phyloP scores from a whole-genome alignment of 2,888 invertebrate genomes.

The Eilema griseolum region DNA sequence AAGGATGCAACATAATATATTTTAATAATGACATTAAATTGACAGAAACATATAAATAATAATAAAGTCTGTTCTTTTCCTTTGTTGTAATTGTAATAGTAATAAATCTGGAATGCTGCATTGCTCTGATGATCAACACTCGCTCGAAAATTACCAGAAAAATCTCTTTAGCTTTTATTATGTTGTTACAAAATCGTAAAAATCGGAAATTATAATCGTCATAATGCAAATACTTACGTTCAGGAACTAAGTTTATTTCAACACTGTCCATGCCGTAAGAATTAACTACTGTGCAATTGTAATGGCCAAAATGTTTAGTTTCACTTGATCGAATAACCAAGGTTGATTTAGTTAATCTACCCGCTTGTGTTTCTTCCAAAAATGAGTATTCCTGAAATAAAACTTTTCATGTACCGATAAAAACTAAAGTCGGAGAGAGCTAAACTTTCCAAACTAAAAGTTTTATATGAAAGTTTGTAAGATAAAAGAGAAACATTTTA shows the following conservation, averaged over 20 bases:
- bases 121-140: no score
- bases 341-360: constrained; percentile 93
- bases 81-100: no score
- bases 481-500: constrained; percentile 41
- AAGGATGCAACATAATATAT: background rate
- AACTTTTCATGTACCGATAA: constrained; percentile 33
- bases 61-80: no score
- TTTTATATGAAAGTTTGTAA: constrained; percentile 35
- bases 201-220: background rate
- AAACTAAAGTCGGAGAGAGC: constrained; percentile 28
- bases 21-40: background rate
- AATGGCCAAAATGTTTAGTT: constrained; percentile 94
- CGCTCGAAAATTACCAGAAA: no score
- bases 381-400: constrained; percentile 89
- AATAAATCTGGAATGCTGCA: no score
- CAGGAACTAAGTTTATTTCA: constrained; percentile 93
- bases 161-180: no score
- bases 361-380: constrained; percentile 91
- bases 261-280: constrained; percentile 94
- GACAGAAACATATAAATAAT: no score
- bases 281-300: constrained; percentile 98
- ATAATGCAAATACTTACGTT: constrained; percentile 90
- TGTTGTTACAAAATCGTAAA: background rate
- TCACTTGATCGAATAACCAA: constrained; percentile 94
- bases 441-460: constrained; percentile 33